phyloP scores from a whole-genome alignment of 2,113 vertebrate genomes.

The Solea solea region DNA sequence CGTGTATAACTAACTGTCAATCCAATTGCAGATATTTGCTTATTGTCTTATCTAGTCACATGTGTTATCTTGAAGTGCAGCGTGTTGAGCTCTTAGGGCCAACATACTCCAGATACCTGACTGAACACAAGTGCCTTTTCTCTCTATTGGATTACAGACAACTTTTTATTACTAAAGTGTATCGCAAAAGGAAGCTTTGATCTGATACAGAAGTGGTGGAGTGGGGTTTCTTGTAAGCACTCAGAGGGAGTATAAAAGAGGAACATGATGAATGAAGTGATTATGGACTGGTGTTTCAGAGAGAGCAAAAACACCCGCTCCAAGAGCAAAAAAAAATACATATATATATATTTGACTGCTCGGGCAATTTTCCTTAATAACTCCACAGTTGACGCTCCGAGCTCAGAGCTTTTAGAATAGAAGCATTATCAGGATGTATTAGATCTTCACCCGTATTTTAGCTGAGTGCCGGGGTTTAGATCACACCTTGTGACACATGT shows the following conservation, averaged over 20 bases:
- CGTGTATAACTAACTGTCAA: no score
- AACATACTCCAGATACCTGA: neutral
- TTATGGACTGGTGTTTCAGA: neutral
- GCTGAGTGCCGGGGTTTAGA: neutral
- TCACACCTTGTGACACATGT: conserved; percentile 30
- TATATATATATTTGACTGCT: no score
- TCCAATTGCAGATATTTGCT: neutral
- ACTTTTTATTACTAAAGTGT: neutral
- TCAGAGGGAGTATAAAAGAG: neutral
- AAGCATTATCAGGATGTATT: neutral
- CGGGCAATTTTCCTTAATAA: neutral
- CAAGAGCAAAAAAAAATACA: neutral
- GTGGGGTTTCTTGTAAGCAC: neutral
- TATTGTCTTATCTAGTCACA: no score
- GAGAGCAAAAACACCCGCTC: neutral
- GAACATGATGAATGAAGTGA: conserved; percentile 1
- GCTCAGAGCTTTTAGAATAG: neutral
- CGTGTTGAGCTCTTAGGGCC: neutral
- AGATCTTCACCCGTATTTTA: neutral
- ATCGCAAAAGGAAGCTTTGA: neutral
- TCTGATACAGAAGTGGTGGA: neutral
- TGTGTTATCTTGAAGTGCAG: neutral
- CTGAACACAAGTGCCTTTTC: neutral
- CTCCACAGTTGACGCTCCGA: neutral
- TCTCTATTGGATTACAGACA: neutral